These are phyloP conservation scores for Sebastes hopkinsi DNA, from an alignment of 2,797 vertebrate genomes.

Conservation along the genomic window DNA sequence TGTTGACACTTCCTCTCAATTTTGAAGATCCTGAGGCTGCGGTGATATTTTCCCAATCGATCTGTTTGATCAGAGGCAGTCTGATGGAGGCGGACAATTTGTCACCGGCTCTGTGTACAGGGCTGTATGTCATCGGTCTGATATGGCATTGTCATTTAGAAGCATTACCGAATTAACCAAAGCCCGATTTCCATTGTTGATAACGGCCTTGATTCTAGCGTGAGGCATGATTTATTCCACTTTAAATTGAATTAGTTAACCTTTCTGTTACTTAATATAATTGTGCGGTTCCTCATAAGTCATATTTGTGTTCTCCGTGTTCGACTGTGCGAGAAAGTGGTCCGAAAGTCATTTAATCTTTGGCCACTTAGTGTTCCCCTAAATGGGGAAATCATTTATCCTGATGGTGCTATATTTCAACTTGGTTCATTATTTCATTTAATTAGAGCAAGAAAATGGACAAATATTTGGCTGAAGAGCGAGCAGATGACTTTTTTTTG, in stretches of 20 bases:
- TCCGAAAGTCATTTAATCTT: slow-evolving; percentile 73
- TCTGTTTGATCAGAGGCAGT: slow-evolving; percentile 74
- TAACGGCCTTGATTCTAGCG: slow-evolving; percentile 45
- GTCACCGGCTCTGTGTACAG: slow-evolving; percentile 36
- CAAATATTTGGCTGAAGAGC: slow-evolving; percentile 67
- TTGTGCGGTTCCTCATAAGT: slow-evolving; percentile 69
- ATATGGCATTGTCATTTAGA: slow-evolving; percentile 46
- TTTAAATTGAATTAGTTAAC: slow-evolving; percentile 74
- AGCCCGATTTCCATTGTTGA: slow-evolving; percentile 51
- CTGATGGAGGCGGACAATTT: slow-evolving; percentile 59
- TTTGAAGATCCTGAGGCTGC: slow-evolving; percentile 56
- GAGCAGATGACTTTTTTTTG: slow-evolving; percentile 42
- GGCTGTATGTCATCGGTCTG: slow-evolving; percentile 29
- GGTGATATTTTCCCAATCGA: slow-evolving; percentile 72
- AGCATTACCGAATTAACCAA: slow-evolving; percentile 65
- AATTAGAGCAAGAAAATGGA: slow-evolving; percentile 58
- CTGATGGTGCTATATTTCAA: slow-evolving; percentile 57
- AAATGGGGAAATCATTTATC: slow-evolving; percentile 70
- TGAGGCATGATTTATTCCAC: slow-evolving; percentile 64
- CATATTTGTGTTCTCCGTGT: slow-evolving; percentile 66
- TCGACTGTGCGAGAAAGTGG: slow-evolving; percentile 51
- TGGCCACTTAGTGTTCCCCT: slow-evolving; percentile 65
- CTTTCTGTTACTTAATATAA: slow-evolving; percentile 77
- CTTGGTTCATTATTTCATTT: slow-evolving; percentile 70
- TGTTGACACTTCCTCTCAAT: slow-evolving; percentile 72